Evolutionary conservation across 2,888 invertebrate genomes (phyloP).

Genomic region (Apeira syringaria): DNA sequence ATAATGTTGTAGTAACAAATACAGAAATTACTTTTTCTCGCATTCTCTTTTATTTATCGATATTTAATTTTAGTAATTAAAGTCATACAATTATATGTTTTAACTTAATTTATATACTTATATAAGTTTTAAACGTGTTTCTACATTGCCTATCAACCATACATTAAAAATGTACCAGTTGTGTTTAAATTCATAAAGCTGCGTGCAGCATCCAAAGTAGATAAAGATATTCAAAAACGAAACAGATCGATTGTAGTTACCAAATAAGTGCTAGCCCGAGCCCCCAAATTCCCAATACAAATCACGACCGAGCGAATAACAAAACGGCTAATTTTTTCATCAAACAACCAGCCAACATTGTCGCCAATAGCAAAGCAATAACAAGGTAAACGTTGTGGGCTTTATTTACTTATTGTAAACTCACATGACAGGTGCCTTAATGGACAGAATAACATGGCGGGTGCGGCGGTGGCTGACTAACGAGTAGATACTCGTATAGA

Average conservation of each 20-base stretch:
- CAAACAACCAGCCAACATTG: slow-evolving; percentile 65
- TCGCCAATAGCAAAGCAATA: slow-evolving; percentile 73
- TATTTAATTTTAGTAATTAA: too few relatives aligned
- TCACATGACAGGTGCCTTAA: slow-evolving; percentile 83
- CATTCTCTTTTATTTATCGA: too few relatives aligned
- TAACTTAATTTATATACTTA: too few relatives aligned
- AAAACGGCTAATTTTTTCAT: slow-evolving; percentile 62
- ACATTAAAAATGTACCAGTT: too few relatives aligned
- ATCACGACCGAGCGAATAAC: slow-evolving; percentile 34
- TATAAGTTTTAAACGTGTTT: too few relatives aligned
- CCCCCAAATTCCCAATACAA: slow-evolving; percentile 15
- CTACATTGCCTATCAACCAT: too few relatives aligned
- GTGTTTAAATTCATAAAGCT: too few relatives aligned
- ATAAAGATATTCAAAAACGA: too few relatives aligned
- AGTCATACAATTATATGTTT: too few relatives aligned
- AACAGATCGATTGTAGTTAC: not conserved
- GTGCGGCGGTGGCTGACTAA: slow-evolving; percentile 53
- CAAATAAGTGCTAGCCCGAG: not conserved
- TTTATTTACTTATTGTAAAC: slow-evolving; percentile 83
- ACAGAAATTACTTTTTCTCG: too few relatives aligned
- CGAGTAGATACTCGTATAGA: slow-evolving; percentile 42
- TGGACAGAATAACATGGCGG: slow-evolving; percentile 80
- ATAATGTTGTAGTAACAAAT: too few relatives aligned
- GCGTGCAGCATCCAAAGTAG: too few relatives aligned
- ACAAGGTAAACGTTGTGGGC: slow-evolving; percentile 66